phyloP scores from a whole-genome alignment of 2,888 invertebrate genomes.

The Volucella inanis region DNA sequence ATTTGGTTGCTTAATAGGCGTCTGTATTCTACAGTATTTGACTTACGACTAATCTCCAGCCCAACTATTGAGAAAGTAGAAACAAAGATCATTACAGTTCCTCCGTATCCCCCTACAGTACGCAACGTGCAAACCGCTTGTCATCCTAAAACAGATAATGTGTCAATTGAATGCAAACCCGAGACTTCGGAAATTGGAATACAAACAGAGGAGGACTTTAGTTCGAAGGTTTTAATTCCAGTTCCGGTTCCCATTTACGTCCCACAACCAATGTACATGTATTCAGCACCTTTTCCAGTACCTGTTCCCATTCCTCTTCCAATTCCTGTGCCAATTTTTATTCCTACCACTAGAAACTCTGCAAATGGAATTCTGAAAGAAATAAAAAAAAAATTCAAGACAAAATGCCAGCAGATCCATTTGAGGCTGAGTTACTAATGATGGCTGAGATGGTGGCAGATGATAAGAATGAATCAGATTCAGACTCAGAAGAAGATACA shows the following conservation, averaged over 20 bases:
- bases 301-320: conserved; percentile 94
- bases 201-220: conserved; percentile 89
- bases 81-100: conserved; percentile 91
- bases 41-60: too few species aligned
- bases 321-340: conserved; percentile 94
- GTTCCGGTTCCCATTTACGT: conserved; percentile 95
- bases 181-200: conserved; percentile 87
- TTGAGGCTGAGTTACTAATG: conserved; percentile 95
- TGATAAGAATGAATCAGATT: conserved; percentile 91
- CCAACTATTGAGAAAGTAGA: conserved; percentile 83
- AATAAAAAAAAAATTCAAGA: conserved; percentile 95
- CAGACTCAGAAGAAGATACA: conserved; percentile 89
- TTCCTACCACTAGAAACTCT: conserved; percentile 94
- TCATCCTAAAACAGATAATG: conserved; percentile 89
- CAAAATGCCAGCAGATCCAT: conserved; percentile 95
- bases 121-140: conserved; percentile 91
- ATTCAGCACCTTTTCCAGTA: conserved; percentile 91
- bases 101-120: conserved; percentile 88
- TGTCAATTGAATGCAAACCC: conserved; percentile 89
- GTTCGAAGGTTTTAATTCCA: conserved; percentile 88
- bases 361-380: conserved; percentile 93
- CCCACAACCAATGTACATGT: conserved; percentile 94
- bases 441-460: conserved; percentile 98
- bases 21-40: too few species aligned
- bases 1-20: too few species aligned